Base-by-base conservation (phyloP, 2,797 vertebrate genomes). In the Xiphorhynchus erythropygius region DNA sequence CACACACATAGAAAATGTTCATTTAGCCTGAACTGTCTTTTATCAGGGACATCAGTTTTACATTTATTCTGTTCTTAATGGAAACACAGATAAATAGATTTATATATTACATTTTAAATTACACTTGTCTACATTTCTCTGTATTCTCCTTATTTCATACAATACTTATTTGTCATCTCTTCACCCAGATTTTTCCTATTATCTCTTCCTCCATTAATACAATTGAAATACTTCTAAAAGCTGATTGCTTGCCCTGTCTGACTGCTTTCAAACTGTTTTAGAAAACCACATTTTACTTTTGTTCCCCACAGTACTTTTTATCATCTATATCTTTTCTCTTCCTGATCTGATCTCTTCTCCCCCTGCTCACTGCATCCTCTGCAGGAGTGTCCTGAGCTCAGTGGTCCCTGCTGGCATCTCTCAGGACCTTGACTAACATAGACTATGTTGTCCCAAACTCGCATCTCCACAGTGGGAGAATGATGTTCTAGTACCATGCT, bases 401-500 rank as follows among this genome's bases (percentile, higher is more conserved):
- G 9, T 28, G 7, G 2, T 74, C 2, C 6, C 23, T 52, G 1
- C 2, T 49, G 27, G 2, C 15, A 41, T 41, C 42, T 63, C 17
- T 63, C 15, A 64, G 35, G 55, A 81, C 18, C 5, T 68, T 0
- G 0, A 1, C 3, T 37, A 10, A 35, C 14, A 13, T 7, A 85
- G 49, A 65, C 1, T 7, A 9, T 14, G 8, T 71, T 28, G 12
- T 23, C 41, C 9, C 19, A 64, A 42, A 82, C 11, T 44, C 30
- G 68, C 4, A 4, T 47, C 5, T 76, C 21, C 9, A 8, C 15
- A 37, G n/a, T 4, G 4, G 28, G 4, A 86, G 4, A 4, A 41
- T 0, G 1, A 17, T 62, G 7, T 49, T 33, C 21, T 46, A 49
- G 4, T 13, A 39, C 4, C 4, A 11, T 0, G 0, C 1, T 18